phyloP scores from a whole-genome alignment of 2,888 invertebrate genomes.

The Drosophila quinaria region DNA sequence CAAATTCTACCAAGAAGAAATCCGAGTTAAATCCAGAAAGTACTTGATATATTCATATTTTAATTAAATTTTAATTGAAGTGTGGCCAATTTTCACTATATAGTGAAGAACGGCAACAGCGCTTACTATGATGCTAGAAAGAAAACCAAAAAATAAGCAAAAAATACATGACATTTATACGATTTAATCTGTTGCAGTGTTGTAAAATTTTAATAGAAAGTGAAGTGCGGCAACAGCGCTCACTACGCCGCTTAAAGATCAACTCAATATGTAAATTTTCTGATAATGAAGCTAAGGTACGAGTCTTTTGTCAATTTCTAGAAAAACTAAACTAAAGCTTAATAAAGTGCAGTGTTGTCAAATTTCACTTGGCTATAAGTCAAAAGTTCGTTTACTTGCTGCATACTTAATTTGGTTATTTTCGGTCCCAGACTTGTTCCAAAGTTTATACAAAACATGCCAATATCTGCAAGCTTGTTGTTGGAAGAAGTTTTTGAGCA shows the following conservation, averaged over 20 bases:
- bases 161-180: not conserved
- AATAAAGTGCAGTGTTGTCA: slow-evolving; percentile 23
- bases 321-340: not conserved
- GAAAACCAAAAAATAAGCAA: not conserved
- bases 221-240: slow-evolving; percentile 9
- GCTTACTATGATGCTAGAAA: no score
- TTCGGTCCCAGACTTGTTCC: slow-evolving; percentile 21
- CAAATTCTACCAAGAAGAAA: no score
- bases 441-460: slow-evolving; percentile 16
- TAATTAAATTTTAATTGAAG: not conserved
- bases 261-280: not conserved
- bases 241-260: not conserved
- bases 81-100: not conserved
- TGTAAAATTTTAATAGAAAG: not conserved
- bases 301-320: not conserved
- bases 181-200: not conserved
- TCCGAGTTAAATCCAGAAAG: no score
- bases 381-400: slow-evolving; percentile 13
- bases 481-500: slow-evolving; percentile 33
- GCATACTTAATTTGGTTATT: slow-evolving; percentile 42
- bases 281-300: not conserved
- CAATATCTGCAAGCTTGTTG: slow-evolving; percentile 39
- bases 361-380: slow-evolving; percentile 21
- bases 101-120: not conserved
- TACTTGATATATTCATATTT: no score